A percentile compares a stretch with the other conserved stretches of the same genome.
These are phyloP conservation scores for Gobiocypris rarus DNA, from an alignment of 2,113 vertebrate species.

Conservation along the genomic window DNA sequence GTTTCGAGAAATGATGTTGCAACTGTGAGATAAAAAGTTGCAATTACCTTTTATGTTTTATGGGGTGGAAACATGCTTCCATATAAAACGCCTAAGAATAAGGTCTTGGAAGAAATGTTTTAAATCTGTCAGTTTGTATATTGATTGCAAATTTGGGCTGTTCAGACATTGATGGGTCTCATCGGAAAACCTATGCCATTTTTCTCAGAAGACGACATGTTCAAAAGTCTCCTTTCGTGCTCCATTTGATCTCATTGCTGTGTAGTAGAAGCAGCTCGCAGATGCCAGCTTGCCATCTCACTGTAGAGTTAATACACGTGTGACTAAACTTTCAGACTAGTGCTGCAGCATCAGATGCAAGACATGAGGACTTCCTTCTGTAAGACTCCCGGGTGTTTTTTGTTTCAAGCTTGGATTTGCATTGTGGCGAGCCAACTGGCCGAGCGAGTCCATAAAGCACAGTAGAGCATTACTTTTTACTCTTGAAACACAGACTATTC, in stretches of 20 bases:
- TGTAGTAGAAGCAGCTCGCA: background rate
- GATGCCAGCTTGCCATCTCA: background rate
- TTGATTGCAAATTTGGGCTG: background rate
- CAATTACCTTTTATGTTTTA: no score
- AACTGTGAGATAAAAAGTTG: no score
- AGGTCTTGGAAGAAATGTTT: no score
- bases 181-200: background rate
- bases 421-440: background rate
- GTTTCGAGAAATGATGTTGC: no score
- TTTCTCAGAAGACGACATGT: background rate
- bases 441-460: background rate
- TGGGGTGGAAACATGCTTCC: no score
- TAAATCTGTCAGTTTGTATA: no score
- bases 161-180: background rate
- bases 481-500: background rate
- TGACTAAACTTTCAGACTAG: background rate
- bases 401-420: constrained; percentile 7
- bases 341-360: background rate
- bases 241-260: background rate
- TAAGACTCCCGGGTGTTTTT: background rate
- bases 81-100: no score
- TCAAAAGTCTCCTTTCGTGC: background rate
- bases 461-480: background rate
- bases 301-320: background rate
- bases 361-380: constrained; percentile 12